These are phyloP conservation scores for Melanaphis sacchari DNA, from an alignment of 1,140 invertebrate genomes.

Conservation along the genomic window DNA sequence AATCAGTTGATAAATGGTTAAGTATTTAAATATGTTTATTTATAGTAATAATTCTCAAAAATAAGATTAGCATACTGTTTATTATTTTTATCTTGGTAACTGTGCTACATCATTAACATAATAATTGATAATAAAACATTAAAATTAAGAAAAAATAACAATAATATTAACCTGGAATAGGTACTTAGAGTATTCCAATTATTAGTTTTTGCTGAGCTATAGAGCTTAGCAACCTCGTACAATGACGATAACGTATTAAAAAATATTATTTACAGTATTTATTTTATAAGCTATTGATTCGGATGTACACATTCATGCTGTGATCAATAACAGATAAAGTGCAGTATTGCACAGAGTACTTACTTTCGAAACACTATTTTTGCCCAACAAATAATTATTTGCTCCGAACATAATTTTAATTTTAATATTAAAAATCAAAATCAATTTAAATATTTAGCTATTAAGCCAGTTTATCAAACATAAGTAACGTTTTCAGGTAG, in stretches of 20 bases:
- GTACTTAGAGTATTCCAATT: background rate
- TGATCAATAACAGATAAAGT: background rate
- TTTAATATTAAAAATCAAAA: background rate
- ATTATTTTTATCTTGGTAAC: background rate
- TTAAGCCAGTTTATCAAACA: background rate
- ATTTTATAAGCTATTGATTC: background rate
- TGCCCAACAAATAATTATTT: background rate
- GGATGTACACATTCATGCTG: background rate
- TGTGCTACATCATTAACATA: background rate
- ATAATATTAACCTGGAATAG: background rate
- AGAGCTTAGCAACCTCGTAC: background rate
- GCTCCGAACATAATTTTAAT: background rate
- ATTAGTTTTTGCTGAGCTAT: too few relatives aligned
- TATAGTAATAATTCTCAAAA: background rate
- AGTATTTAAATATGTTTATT: background rate
- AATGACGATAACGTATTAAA: background rate
- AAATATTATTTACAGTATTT: background rate
- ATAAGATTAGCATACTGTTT: background rate
- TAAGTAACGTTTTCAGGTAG: background rate
- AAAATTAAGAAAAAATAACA: background rate
- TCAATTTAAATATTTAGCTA: background rate
- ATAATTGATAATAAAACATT: background rate
- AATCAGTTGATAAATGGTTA: background rate
- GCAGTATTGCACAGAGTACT: too few relatives aligned
- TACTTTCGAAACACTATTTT: background rate